A percentile compares a stretch with the other conserved stretches of the same genome.
Conservation (phyloP, 2,797 vertebrate genomes). For the Vespertilio murinus region DNA sequence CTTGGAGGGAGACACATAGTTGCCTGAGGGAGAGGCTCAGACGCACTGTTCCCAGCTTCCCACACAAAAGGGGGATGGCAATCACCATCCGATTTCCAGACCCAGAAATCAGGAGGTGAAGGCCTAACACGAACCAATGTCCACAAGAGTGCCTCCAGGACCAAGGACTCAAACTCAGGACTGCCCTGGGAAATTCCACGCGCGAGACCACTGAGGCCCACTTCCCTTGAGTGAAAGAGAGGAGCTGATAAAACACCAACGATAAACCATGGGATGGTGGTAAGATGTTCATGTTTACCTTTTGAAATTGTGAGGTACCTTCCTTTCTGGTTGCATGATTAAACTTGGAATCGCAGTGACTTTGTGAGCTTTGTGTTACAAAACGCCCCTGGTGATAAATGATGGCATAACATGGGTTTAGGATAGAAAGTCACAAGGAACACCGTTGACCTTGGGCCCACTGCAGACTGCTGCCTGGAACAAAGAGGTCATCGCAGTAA, state of each 20-base stretch:
- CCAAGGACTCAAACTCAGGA: background rate
- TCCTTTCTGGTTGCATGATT: background rate
- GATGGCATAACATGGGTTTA: background rate
- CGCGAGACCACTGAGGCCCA: background rate
- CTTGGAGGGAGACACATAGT: background rate
- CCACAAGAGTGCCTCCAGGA: rapidly evolving
- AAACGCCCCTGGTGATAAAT: background rate
- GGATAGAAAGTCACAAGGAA: background rate
- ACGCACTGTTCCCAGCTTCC: background rate
- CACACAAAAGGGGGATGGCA: background rate
- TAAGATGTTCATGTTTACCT: background rate
- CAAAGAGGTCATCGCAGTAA: background rate
- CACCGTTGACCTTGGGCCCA: background rate
- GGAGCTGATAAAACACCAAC: background rate
- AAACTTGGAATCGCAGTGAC: background rate
- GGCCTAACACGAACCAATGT: background rate
- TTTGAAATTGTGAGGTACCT: background rate
- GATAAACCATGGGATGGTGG: background rate
- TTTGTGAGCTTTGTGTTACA: background rate
- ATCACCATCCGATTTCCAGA: background rate
- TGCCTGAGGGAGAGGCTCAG: background rate
- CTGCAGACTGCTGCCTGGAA: background rate
- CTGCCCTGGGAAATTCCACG: background rate
- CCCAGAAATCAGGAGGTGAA: background rate
- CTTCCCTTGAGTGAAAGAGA: background rate